These are phyloP conservation scores for Hepsetus odoe DNA, from an alignment of 2,113 vertebrate genomes.

Conservation along the genomic window DNA sequence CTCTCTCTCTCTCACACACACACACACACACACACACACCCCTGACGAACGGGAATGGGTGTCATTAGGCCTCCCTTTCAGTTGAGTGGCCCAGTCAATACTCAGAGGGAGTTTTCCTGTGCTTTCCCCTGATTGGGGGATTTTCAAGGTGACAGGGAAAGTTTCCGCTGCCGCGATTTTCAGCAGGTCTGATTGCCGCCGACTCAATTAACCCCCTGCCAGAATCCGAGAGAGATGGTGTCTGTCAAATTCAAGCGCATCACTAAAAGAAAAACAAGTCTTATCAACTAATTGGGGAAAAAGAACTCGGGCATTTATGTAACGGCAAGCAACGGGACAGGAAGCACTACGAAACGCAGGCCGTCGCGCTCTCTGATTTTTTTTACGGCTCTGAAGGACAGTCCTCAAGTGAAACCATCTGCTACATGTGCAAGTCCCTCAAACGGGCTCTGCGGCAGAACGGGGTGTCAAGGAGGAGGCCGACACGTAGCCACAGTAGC, in stretches of 20 bases:
- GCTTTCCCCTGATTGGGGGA: conserved; percentile 29
- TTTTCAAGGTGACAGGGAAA: conserved; percentile 42
- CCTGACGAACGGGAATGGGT: conserved; percentile 11
- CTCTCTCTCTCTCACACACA: too few relatives aligned
- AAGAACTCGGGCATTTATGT: conserved; percentile 40
- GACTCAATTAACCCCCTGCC: conserved; percentile 50
- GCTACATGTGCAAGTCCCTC: background rate
- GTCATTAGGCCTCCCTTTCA: conserved; percentile 22
- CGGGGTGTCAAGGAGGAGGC: conserved; percentile 5
- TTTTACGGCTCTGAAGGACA: background rate
- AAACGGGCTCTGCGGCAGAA: conserved; percentile 11
- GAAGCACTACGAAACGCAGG: background rate
- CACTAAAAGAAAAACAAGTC: conserved; percentile 13
- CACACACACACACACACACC: too few relatives aligned
- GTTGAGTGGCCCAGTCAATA: conserved; percentile 36
- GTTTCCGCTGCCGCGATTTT: conserved; percentile 27
- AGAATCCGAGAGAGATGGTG: conserved; percentile 33
- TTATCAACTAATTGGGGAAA: conserved; percentile 45
- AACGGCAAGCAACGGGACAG: conserved; percentile 23
- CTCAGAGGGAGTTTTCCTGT: conserved; percentile 32
- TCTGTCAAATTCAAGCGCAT: conserved; percentile 24
- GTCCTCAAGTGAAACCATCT: conserved; percentile 24
- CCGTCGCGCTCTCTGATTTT: background rate
- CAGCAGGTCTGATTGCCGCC: conserved; percentile 43
- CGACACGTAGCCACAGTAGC: background rate